phyloP scores from a whole-genome alignment of 2,888 invertebrate species.

The Dicycla oo region DNA sequence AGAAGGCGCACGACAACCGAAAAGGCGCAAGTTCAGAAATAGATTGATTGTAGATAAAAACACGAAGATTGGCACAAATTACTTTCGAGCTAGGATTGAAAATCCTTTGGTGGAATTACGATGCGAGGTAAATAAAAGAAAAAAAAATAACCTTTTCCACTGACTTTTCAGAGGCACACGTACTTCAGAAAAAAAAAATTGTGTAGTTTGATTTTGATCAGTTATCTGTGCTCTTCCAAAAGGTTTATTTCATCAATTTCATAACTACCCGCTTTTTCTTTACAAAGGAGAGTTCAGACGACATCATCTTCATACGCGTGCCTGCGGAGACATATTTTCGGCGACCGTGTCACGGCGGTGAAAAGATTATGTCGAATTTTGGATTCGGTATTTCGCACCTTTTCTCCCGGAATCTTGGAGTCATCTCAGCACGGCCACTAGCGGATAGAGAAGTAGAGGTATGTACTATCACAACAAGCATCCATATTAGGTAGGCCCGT shows the following conservation, averaged over 20 bases:
- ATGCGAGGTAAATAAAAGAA: conserved; percentile 73
- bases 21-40: conserved; percentile 71
- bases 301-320: conserved; percentile 70
- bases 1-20: conserved; percentile 69
- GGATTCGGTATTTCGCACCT: conserved; percentile 64
- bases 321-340: conserved; percentile 69
- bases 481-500: neutral
- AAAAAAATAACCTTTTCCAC: no score
- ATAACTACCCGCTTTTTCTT: conserved; percentile 41
- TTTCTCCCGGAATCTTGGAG: conserved; percentile 74
- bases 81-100: conserved; percentile 74
- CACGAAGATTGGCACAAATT: conserved; percentile 70
- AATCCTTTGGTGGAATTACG: conserved; percentile 77
- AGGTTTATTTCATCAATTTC: neutral
- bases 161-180: no score
- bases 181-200: no score
- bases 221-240: conserved; percentile 10
- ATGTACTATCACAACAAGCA: conserved; percentile 16
- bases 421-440: conserved; percentile 44
- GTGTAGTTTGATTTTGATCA: neutral
- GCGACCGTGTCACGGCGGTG: conserved; percentile 74
- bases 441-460: conserved; percentile 75
- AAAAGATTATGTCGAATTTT: conserved; percentile 49
- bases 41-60: conserved; percentile 80
- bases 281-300: conserved; percentile 73